Evolutionary conservation across 2,113 vertebrate genomes (phyloP).

Genomic region (Gymnobelideus leadbeateri): DNA sequence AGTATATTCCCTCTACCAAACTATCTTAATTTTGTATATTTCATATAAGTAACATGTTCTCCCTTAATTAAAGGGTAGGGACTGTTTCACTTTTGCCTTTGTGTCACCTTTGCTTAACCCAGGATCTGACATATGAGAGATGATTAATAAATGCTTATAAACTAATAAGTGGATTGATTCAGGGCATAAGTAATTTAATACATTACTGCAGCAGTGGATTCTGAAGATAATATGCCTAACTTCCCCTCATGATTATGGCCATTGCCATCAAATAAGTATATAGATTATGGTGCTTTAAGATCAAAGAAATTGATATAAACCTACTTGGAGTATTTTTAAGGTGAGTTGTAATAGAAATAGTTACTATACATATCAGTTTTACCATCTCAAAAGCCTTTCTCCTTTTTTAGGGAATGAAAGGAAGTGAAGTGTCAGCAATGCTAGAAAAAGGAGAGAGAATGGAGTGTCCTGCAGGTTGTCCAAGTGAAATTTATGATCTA

Average conservation of each 20-base stretch:
- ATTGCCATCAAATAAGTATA: not conserved
- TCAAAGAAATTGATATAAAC: not conserved
- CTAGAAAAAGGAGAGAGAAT: conserved; percentile 93
- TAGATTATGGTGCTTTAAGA: not conserved
- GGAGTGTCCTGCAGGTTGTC: conserved; percentile 89
- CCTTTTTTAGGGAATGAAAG: conserved; percentile 93
- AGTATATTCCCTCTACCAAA: not conserved
- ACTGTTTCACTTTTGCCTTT: not conserved
- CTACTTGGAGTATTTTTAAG: not conserved
- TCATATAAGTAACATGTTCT: not conserved
- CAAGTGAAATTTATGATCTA: conserved; percentile 91
- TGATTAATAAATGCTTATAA: not conserved
- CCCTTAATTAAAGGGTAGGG: not conserved
- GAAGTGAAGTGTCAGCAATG: conserved; percentile 94
- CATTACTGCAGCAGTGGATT: not conserved
- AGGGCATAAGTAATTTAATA: too few species aligned
- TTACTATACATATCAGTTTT: not conserved
- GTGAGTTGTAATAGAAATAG: not conserved
- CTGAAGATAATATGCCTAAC: not conserved
- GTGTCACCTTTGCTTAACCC: not conserved
- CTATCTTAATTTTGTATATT: not conserved
- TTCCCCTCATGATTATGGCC: not conserved
- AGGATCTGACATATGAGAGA: not conserved
- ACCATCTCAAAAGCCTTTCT: not conserved
- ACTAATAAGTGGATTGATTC: not conserved